phyloP scores from a whole-genome alignment of 30 jellyfish, hydroid and myxozoan genomes.

The Pseudorhiza aurosa region DNA sequence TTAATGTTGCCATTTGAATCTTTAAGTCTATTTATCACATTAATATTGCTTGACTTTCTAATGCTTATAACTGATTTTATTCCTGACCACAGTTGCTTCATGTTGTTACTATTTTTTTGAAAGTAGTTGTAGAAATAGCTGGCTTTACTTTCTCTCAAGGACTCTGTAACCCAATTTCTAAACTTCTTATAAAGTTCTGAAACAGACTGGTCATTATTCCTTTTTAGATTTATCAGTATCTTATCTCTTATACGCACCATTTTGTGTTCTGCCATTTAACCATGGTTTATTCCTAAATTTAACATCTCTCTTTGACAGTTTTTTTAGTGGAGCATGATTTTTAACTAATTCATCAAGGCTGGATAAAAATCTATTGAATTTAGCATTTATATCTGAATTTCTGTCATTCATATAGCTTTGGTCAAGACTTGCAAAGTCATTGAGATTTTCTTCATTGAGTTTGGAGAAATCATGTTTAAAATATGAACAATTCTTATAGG shows the following conservation, averaged over 20 bases:
- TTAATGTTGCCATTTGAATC: slow-evolving; percentile 46
- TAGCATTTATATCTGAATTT: slow-evolving; percentile 31
- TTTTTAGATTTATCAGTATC: slow-evolving; percentile 28
- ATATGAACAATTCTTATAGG: slow-evolving; percentile 40
- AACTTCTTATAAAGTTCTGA: slow-evolving; percentile 17
- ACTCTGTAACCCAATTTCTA: slow-evolving; percentile 32
- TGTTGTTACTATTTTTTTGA: slow-evolving; percentile 60
- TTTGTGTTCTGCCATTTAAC: slow-evolving; percentile 47
- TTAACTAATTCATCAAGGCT: slow-evolving; percentile 46
- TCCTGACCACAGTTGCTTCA: slow-evolving; percentile 77
- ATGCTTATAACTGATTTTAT: slow-evolving; percentile 56
- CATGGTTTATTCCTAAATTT: slow-evolving; percentile 70
- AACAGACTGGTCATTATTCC: slow-evolving; percentile 14
- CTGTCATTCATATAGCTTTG: slow-evolving; percentile 29
- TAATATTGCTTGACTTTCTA: slow-evolving; percentile 50
- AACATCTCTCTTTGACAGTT: slow-evolving; percentile 37
- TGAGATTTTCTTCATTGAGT: slow-evolving; percentile 47
- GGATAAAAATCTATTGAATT: slow-evolving; percentile 53
- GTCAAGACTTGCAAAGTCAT: slow-evolving; percentile 59
- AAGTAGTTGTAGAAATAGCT: slow-evolving; percentile 55
- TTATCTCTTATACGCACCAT: slow-evolving; percentile 64
- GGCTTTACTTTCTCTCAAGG: slow-evolving; percentile 63
- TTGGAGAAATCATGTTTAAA: slow-evolving; percentile 57
- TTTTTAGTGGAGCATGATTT: slow-evolving; percentile 61
- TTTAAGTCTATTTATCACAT: slow-evolving; percentile 58